Conservation (phyloP, 2,113 vertebrate genomes). For the Myotis lucifugus region DNA sequence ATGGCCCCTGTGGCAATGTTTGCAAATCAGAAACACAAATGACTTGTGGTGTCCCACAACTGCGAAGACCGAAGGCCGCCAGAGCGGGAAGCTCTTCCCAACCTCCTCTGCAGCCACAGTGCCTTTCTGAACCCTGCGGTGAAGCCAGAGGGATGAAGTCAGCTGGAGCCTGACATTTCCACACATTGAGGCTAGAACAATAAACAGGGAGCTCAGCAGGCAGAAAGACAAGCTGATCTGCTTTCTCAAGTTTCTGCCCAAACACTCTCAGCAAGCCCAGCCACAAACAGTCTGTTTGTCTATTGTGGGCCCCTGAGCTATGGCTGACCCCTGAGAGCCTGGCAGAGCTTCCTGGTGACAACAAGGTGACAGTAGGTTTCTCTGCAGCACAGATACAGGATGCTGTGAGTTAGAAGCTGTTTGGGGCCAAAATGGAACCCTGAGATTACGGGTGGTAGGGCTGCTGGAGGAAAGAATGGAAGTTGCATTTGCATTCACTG, state of each 20-base stretch:
- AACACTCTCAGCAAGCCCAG: neutral
- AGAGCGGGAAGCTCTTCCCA: neutral
- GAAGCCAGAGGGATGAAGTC: slow-evolving; percentile 36
- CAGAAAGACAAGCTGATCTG: neutral
- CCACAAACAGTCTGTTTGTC: neutral
- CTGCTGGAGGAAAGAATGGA: neutral
- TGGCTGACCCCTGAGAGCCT: slow-evolving; percentile 25
- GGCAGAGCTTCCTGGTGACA: neutral
- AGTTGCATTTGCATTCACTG: neutral
- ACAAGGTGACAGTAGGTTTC: slow-evolving; percentile 46
- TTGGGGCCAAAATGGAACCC: neutral
- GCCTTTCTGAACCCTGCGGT: neutral
- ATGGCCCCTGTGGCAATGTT: neutral
- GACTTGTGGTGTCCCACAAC: neutral
- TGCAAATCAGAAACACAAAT: slow-evolving; percentile 40
- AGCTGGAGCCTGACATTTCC: slow-evolving; percentile 40
- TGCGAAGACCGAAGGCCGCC: neutral
- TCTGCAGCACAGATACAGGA: neutral
- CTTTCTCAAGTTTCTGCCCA: slow-evolving; percentile 59
- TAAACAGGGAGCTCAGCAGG: slow-evolving; percentile 31
- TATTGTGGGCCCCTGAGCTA: neutral
- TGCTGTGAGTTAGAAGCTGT: neutral
- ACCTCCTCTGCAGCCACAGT: neutral
- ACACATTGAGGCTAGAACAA: slow-evolving; percentile 36
- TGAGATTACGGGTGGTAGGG: neutral